Evolutionary conservation across 2,113 vertebrate species (phyloP), one percentile per base, ranked within the genome.

Genomic region (Notiomystis cincta): DNA sequence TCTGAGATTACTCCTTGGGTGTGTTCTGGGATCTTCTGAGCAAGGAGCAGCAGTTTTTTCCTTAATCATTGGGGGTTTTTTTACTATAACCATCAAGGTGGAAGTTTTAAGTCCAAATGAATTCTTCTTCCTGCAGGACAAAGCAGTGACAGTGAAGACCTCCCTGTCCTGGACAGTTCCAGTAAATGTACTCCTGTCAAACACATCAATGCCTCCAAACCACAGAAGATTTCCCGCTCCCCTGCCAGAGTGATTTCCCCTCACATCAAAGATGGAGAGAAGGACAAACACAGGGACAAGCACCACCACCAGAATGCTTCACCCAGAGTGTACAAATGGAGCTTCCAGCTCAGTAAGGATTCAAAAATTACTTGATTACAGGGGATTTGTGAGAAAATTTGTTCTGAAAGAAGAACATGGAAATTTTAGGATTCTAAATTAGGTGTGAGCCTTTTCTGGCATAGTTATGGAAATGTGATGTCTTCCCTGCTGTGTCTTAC

Each of bases 81-180:
- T 51, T 16, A 13, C 2, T 47, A 4, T 28, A 79, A 30, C 14
- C 28, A 56, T 27, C 15, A 33, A 2, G 7, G 20, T 75, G 51
- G 13, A 13, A 10, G 2, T 51, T 64, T 73, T 35, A 89, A 70
- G 17, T 79, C 28, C 9, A 58, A 66, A 71, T 50, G 17, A 28
- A 7, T 91, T 87, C 61, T 64, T 94, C 35, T 92, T 91, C 4
- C 91, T 97, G 51, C 70, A 99, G 99, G 99, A 72, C 99, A 99
- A 97, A 99, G 99, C 96, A 99, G 99, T 50, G 99, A 99, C 95
- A 99, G 99, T 54, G 99, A 99, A 96, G 99, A 99, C 82, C 98
- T 98, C 67, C 95, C 98, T 57, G 98, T 96, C 65, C 70, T 98
- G 37, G 98, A 99, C 86, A 97, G 87, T 86, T 98, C 98, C 17